A percentile compares a stretch with the other conserved stretches of the same genome.
Evolutionary conservation across 2,888 invertebrate genomes (phyloP).

Genomic region (Smittia aterrima): DNA sequence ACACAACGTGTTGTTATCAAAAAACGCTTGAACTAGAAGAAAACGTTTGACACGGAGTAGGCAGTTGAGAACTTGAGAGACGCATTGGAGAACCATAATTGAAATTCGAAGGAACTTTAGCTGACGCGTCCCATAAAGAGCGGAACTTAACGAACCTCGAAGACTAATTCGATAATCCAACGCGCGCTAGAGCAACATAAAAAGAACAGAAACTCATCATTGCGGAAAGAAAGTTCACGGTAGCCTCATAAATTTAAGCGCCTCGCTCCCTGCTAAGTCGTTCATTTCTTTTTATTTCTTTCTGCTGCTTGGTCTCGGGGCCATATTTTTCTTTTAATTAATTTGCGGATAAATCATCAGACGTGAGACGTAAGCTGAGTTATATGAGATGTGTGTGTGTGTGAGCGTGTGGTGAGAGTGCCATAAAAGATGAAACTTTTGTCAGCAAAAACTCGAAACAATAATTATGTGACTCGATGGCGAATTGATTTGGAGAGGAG

Average conservation of each 20-base stretch:
- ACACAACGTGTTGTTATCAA: not conserved
- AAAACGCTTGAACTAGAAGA: not conserved
- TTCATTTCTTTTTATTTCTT: not conserved
- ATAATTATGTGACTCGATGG: slow-evolving; percentile 14
- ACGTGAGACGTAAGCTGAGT: not conserved
- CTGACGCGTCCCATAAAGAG: slow-evolving; percentile 20
- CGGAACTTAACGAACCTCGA: slow-evolving; percentile 33
- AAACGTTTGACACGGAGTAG: not conserved
- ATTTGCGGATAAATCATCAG: slow-evolving; percentile 37
- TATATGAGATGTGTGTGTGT: not conserved
- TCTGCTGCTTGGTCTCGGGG: not conserved
- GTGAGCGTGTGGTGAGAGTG: not conserved
- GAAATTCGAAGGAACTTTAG: slow-evolving; percentile 27
- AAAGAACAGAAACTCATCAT: slow-evolving; percentile 11
- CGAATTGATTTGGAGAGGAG: not conserved
- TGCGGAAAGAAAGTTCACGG: slow-evolving; percentile 30
- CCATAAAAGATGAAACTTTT: slow-evolving; percentile 13
- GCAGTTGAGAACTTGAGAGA: not conserved
- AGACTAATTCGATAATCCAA: slow-evolving; percentile 32
- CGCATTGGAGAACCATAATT: slow-evolving; percentile 7
- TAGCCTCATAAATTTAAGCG: slow-evolving; percentile 29
- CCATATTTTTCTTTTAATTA: slow-evolving; percentile 26
- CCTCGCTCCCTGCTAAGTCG: not conserved
- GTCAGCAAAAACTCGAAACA: slow-evolving; percentile 16
- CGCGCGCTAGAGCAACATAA: not conserved